Conservation (phyloP, 2,888 invertebrate genomes). For the Globia sparganii region DNA sequence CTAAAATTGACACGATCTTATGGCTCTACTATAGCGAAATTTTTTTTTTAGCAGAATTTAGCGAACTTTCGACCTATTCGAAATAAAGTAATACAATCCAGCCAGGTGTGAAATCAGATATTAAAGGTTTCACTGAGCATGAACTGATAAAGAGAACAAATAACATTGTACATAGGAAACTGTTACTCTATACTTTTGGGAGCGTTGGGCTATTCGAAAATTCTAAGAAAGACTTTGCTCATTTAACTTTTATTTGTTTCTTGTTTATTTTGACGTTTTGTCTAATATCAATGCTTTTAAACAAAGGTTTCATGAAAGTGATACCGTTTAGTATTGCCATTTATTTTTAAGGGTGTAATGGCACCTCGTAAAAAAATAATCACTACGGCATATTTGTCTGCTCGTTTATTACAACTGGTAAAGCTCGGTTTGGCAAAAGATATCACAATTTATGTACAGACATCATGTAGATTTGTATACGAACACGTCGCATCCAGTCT, state of each 20-base stretch:
- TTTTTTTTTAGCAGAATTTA: too few relatives aligned
- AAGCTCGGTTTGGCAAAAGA: background rate
- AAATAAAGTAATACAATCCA: constrained; percentile 18
- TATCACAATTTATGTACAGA: too few relatives aligned
- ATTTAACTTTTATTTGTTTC: background rate
- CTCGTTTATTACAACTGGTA: background rate
- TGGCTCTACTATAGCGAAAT: background rate
- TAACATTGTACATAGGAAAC: constrained; percentile 5
- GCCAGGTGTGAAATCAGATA: constrained; percentile 48
- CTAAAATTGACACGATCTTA: background rate
- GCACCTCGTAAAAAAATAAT: background rate
- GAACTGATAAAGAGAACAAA: constrained; percentile 19
- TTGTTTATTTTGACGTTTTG: background rate
- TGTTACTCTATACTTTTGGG: constrained; percentile 11
- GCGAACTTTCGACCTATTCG: background rate
- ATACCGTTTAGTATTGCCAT: background rate
- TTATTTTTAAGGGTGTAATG: background rate
- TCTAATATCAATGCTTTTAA: background rate
- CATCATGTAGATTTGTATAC: too few relatives aligned
- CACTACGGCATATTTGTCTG: background rate
- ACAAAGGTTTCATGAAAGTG: background rate
- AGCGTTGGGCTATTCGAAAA: background rate
- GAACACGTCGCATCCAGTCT: background rate
- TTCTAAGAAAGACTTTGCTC: background rate
- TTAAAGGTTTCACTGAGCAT: constrained; percentile 22